Conservation (phyloP, 2,113 vertebrate species). For the Scartelaos histophorus region DNA sequence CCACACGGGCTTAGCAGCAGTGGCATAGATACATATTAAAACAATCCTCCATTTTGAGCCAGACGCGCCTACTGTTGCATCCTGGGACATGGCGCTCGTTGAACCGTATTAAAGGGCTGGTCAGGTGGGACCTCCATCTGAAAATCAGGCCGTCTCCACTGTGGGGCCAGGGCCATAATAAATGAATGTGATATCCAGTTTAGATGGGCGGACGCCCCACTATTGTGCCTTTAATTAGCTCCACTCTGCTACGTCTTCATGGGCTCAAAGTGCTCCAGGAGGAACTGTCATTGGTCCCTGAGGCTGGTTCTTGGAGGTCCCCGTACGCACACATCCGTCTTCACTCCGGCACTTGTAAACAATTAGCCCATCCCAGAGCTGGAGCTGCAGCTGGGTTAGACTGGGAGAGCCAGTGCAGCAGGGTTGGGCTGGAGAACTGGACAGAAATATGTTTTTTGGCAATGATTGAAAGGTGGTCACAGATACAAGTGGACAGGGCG, state of each 20-base stretch:
- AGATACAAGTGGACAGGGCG: no score
- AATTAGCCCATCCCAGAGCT: conserved; percentile 1
- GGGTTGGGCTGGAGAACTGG: no score
- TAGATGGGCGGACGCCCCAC: conserved; percentile 22
- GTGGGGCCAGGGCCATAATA: conserved; percentile 25
- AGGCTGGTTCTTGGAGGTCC: conserved; percentile 15
- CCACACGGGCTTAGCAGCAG: background rate
- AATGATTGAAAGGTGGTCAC: no score
- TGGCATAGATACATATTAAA: conserved; percentile 9
- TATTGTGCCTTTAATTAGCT: conserved; percentile 40
- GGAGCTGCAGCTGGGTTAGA: background rate
- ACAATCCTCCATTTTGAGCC: background rate
- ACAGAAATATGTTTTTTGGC: no score
- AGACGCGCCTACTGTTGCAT: conserved; percentile 9
- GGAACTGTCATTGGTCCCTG: conserved; percentile 37
- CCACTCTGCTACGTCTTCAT: conserved; percentile 40
- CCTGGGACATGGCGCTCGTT: conserved; percentile 33
- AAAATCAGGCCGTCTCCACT: conserved; percentile 24
- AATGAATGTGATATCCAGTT: conserved; percentile 29
- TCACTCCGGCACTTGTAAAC: background rate
- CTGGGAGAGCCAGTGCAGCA: background rate
- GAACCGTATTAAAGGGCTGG: conserved; percentile 41
- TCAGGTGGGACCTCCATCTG: conserved; percentile 19
- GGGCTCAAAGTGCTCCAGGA: conserved; percentile 41
- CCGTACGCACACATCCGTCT: conserved; percentile 12